Conservation (phyloP, 2,888 invertebrate genomes). For the Brachyopa scutellaris region DNA sequence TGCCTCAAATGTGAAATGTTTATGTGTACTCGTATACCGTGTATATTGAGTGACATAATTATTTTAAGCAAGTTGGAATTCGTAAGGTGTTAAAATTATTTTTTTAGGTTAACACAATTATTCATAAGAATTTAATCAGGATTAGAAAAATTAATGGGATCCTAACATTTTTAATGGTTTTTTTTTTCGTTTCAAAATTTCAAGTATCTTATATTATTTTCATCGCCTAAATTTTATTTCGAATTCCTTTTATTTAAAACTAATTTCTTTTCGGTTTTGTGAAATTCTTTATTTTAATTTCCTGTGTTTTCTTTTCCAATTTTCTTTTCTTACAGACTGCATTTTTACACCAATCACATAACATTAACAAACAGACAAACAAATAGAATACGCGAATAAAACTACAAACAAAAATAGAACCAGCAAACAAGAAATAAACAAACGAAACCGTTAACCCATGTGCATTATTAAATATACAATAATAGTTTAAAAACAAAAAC, state of each 20-base stretch:
- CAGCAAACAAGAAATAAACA: not conserved
- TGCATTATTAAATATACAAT: slow-evolving; percentile 61
- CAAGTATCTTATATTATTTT: slow-evolving; percentile 3
- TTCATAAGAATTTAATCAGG: too few relatives aligned
- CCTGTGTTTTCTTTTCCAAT: slow-evolving; percentile 72
- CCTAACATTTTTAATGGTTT: too few relatives aligned
- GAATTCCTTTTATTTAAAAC: not conserved
- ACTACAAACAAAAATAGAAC: slow-evolving; percentile 10
- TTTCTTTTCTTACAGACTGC: slow-evolving; percentile 73
- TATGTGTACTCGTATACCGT: too few relatives aligned
- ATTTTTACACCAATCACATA: slow-evolving; percentile 67
- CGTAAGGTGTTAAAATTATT: too few relatives aligned
- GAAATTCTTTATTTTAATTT: slow-evolving; percentile 62
- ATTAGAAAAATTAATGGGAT: too few relatives aligned
- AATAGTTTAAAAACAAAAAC: slow-evolving; percentile 37
- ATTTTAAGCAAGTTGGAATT: too few relatives aligned
- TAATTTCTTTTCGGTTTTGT: slow-evolving; percentile 35
- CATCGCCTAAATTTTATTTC: slow-evolving; percentile 42
- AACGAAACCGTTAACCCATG: slow-evolving; percentile 44
- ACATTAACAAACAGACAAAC: slow-evolving; percentile 40
- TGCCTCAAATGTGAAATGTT: too few relatives aligned
- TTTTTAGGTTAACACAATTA: too few relatives aligned
- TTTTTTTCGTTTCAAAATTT: not conserved
- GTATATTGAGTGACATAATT: too few relatives aligned
- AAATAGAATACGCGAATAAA: slow-evolving; percentile 10